phyloP scores from a whole-genome alignment of 1,140 invertebrate species.

The Drosophila aff. region DNA sequence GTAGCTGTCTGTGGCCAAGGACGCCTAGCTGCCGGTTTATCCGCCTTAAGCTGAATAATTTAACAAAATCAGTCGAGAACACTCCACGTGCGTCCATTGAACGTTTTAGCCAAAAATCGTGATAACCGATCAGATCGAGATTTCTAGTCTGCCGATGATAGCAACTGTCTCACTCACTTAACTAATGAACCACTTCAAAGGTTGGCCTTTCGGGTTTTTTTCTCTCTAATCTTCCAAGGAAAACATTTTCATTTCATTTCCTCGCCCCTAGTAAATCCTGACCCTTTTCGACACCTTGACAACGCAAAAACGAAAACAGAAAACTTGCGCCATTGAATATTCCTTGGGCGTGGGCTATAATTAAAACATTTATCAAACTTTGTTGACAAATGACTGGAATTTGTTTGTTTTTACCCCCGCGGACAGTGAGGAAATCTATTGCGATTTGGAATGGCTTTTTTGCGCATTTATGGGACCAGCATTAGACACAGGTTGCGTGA shows the following conservation, averaged over 20 bases:
- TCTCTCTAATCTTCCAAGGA: conserved; percentile 5
- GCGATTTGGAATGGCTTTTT: conserved; percentile 17
- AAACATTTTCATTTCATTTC: conserved; percentile 31
- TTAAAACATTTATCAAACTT: conserved; percentile 62
- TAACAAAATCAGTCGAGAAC: conserved; percentile 21
- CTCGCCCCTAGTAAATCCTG: conserved; percentile 4
- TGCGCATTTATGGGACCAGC: conserved; percentile 13
- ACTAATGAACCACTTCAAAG: conserved; percentile 59
- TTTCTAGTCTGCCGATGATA: conserved; percentile 9
- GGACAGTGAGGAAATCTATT: conserved; percentile 17
- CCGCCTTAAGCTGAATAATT: conserved; percentile 50
- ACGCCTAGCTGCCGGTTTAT: conserved; percentile 30
- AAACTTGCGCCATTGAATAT: conserved; percentile 30
- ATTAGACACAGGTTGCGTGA: conserved; percentile 43
- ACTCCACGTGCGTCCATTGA: conserved; percentile 15
- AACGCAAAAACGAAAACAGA: conserved; percentile 3
- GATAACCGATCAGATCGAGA: conserved; percentile 5
- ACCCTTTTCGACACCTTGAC: conserved; percentile 36
- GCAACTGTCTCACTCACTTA: conserved; percentile 41
- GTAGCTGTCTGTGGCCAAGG: conserved; percentile 11
- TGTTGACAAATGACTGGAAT: conserved; percentile 52
- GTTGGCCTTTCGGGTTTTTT: background rate
- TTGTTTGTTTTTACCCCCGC: conserved; percentile 33
- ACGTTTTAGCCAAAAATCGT: conserved; percentile 11
- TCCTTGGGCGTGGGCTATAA: conserved; percentile 34